Percentiles rank a stretch among this genome's conserved stretches.
Conservation (phyloP, 2,797 vertebrate genomes). For the Rhincodon typus region DNA sequence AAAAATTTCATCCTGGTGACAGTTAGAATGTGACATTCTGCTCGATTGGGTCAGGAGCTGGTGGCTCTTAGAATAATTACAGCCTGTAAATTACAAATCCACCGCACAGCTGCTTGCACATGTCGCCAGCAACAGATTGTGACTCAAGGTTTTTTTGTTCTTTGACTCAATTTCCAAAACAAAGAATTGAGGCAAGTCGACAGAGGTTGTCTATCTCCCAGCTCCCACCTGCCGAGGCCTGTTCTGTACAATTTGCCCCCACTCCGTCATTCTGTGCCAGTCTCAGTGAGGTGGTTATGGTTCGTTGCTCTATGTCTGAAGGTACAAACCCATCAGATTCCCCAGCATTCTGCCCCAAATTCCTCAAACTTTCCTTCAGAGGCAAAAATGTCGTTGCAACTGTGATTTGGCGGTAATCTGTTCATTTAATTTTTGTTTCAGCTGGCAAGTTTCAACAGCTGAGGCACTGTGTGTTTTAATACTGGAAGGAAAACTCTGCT, state of each 20-base stretch:
- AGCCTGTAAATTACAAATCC: conserved; percentile 73
- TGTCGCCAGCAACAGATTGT: conserved; percentile 58
- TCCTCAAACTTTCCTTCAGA: neutral
- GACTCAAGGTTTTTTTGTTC: conserved; percentile 52
- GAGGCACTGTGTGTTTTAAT: neutral
- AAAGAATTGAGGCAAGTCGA: conserved; percentile 62
- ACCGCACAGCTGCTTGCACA: conserved; percentile 74
- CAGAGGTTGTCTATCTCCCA: conserved; percentile 67
- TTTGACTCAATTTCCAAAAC: conserved; percentile 61
- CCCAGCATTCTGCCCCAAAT: neutral
- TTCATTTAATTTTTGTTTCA: neutral
- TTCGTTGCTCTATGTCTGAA: neutral
- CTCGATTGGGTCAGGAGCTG: conserved; percentile 72
- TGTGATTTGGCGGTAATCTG: neutral
- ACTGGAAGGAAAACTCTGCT: neutral
- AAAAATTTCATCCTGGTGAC: conserved; percentile 53
- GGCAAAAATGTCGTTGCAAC: neutral
- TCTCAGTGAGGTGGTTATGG: neutral
- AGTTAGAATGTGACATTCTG: conserved; percentile 61
- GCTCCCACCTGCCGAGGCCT: conserved; percentile 72
- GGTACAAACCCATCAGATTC: neutral
- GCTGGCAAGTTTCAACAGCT: too few species aligned
- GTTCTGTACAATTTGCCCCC: conserved; percentile 69
- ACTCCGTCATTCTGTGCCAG: conserved; percentile 16
- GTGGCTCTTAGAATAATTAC: conserved; percentile 74